Percentiles rank a stretch among this genome's conserved stretches.
phyloP scores from a whole-genome alignment of 2,797 vertebrate species.

The Tenualosa ilisha region DNA sequence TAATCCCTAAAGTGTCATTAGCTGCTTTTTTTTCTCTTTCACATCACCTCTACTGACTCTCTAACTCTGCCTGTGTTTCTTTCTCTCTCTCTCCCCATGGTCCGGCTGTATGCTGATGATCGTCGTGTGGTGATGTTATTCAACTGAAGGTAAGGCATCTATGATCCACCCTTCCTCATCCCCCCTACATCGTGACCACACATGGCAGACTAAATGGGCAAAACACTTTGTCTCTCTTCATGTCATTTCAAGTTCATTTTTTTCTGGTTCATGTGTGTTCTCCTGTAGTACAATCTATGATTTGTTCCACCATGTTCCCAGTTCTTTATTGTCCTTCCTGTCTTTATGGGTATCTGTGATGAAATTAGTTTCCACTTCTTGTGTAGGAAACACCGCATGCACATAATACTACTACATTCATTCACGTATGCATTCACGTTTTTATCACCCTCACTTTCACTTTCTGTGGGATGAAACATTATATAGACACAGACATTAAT shows the following conservation, averaged over 20 bases:
- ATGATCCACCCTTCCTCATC: background rate
- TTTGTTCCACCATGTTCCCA: background rate
- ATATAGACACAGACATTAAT: background rate
- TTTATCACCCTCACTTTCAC: background rate
- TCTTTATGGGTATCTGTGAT: background rate
- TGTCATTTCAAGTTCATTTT: background rate
- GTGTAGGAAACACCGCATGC: background rate
- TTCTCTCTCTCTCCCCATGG: background rate
- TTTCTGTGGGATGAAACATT: background rate
- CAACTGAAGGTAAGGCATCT: background rate
- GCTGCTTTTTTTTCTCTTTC: background rate
- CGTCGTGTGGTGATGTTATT: background rate
- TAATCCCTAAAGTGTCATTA: constrained; percentile 26
- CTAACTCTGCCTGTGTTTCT: background rate
- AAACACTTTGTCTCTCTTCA: background rate
- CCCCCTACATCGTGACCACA: background rate
- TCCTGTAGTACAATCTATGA: background rate
- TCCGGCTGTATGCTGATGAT: background rate
- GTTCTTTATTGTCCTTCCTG: background rate
- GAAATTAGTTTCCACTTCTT: background rate
- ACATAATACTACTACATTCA: background rate
- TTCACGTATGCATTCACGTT: background rate
- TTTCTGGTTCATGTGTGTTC: background rate
- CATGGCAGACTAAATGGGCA: background rate
- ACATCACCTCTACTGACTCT: background rate